Conservation (phyloP, 2,113 vertebrate species). For the Saguinus midas region DNA sequence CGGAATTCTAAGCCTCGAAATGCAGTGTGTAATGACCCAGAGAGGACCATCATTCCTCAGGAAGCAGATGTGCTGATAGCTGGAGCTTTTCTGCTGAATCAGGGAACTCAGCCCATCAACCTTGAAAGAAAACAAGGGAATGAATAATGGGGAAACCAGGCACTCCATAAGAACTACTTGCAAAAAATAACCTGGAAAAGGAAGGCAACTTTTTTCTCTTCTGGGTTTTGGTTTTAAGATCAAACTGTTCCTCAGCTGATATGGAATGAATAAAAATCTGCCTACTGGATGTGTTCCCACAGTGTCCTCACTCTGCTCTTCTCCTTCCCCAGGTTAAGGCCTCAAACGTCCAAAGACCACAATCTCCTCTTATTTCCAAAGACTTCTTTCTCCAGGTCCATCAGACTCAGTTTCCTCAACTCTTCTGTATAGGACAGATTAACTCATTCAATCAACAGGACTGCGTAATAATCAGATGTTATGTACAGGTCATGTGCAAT, state of each 20-base stretch:
- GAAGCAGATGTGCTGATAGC: neutral
- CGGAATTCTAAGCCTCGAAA: neutral
- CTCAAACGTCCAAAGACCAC: neutral
- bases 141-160: neutral
- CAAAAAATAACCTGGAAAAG: neutral
- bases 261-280: neutral
- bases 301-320: neutral
- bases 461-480: neutral
- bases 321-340: neutral
- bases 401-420: neutral
- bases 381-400: neutral
- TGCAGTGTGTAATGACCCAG: neutral
- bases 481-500: no score
- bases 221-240: neutral
- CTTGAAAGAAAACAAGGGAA: neutral
- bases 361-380: neutral
- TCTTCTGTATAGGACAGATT: neutral
- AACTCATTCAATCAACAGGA: neutral
- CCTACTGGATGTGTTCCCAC: neutral
- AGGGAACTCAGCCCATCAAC: neutral
- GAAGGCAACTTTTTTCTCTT: neutral
- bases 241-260: neutral
- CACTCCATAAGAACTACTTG: neutral
- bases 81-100: conserved; percentile 14
- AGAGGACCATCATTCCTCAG: neutral